A percentile compares a stretch with the other conserved stretches of the same genome.
phyloP scores from a whole-genome alignment of 2,113 vertebrate genomes.

The Australoheros scitulus region DNA sequence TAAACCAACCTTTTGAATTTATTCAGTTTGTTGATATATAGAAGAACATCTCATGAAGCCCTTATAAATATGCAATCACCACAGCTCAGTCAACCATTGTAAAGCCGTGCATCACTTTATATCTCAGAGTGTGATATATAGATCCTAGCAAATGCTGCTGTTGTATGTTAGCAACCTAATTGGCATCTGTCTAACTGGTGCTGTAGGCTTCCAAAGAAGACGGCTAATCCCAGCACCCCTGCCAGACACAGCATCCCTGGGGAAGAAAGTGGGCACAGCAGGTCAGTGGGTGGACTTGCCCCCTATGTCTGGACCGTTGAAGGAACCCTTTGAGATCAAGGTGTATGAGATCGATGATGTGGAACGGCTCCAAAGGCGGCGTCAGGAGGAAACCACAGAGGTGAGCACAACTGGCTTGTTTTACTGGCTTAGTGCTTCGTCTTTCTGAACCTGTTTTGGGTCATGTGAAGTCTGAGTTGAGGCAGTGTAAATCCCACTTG shows the following conservation, averaged over 20 bases:
- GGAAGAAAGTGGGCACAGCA: conserved; percentile 87
- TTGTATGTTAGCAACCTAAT: conserved; percentile 46
- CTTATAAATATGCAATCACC: conserved; percentile 61
- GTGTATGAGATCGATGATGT: conserved; percentile 99
- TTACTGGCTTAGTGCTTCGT: conserved; percentile 13
- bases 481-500: conserved; percentile 34
- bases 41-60: conserved; percentile 30
- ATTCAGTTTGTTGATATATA: conserved; percentile 26
- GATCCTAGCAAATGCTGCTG: conserved; percentile 40
- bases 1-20: conserved; percentile 48
- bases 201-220: conserved; percentile 91
- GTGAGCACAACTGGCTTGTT: conserved; percentile 76
- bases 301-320: conserved; percentile 89
- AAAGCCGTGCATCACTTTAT: conserved; percentile 52
- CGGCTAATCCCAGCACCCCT: conserved; percentile 91
- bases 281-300: conserved; percentile 97
- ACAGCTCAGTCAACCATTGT: conserved; percentile 12
- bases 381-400: conserved; percentile 87
- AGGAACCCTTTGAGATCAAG: conserved; percentile 99
- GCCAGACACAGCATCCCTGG: conserved; percentile 88
- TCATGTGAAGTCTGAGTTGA: conserved; percentile 41
- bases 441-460: conserved; percentile 40
- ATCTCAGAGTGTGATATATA: conserved; percentile 45
- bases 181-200: conserved; percentile 33
- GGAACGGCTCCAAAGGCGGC: conserved; percentile 89